Percentiles rank a stretch among this genome's conserved stretches.
Conservation (phyloP, 2,888 invertebrate genomes). For the Tiliacea aurago region DNA sequence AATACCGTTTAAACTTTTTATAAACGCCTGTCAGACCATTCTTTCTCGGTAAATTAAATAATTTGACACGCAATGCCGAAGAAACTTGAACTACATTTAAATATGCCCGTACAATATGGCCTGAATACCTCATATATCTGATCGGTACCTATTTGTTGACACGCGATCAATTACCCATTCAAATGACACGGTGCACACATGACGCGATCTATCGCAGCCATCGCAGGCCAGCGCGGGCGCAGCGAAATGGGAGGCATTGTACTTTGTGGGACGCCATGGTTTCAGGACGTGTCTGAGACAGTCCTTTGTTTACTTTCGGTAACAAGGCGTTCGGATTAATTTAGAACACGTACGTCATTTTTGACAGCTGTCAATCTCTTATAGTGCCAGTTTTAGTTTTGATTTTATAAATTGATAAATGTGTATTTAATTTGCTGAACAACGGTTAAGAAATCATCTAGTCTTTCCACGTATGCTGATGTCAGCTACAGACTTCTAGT, state of each 20-base stretch:
- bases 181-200: slow-evolving; percentile 69
- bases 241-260: slow-evolving; percentile 71
- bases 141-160: slow-evolving; percentile 66
- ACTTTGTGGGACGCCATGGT: slow-evolving; percentile 50
- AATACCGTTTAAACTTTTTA: slow-evolving; percentile 27
- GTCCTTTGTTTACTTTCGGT: not conserved
- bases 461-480: slow-evolving; percentile 1
- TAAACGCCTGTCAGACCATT: slow-evolving; percentile 15
- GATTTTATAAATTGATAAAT: not conserved
- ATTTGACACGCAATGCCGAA: slow-evolving; percentile 41
- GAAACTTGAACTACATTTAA: slow-evolving; percentile 64
- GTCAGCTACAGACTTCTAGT: slow-evolving; percentile 4
- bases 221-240: slow-evolving; percentile 59
- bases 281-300: slow-evolving; percentile 24
- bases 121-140: slow-evolving; percentile 66
- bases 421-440: not conserved
- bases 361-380: slow-evolving; percentile 3
- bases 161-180: slow-evolving; percentile 76
- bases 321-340: not conserved
- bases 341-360: not conserved
- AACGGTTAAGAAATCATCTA: not conserved
- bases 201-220: slow-evolving; percentile 63
- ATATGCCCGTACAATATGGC: slow-evolving; percentile 65
- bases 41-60: slow-evolving; percentile 46
- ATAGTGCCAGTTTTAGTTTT: not conserved